Evolutionary conservation across 2,888 invertebrate genomes (phyloP), one percentile per base, ranked within the genome.

Genomic region (Brachyptera putata): DNA sequence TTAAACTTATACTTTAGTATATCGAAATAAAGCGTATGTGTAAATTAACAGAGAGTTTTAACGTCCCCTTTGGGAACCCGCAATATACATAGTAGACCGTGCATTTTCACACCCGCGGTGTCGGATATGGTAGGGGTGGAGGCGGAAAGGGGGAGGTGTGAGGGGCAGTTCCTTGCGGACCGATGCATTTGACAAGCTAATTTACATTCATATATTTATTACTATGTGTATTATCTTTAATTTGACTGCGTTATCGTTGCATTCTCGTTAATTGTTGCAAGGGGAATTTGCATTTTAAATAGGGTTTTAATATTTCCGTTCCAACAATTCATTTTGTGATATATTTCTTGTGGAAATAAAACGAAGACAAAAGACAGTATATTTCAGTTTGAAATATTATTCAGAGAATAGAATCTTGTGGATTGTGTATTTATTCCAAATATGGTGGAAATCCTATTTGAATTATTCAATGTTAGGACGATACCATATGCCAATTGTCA

Each of bases 161-260:
- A 46, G 46, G 18, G 34, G 53, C n/a, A 36, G 30, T 16, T 53
- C 36, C 53, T 53, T 53, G 9, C 22, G 53, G 53, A 34, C 53
- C 53, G 18, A 53, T 53, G 53, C 53, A 34, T 53, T 53, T 53
- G 53, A 53, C 53, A 53, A 53, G 53, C 34, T 53, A 30, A 53
- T 53, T 53, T 53, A 22, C 53, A 53, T 53, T 34, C 22, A 14
- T 36, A 16, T 53, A 53, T 53, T 53, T 53, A 53, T 53, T 36
- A 36, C 53, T 11, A 16, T 1, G 53, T n/a, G 36, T 21, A 34
- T 36, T 53, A 53, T 53, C 53, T 53, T 53, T 53, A 53, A 53
- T 53, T 53, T 36, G 53, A 36, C 22, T 30, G 34, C 50, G 14
- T 14, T 53, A 34, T 36, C 36, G 22, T 36, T 36, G 53, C 36